These are phyloP conservation scores for Hycleus cichorii DNA, from an alignment of 1,140 invertebrate species.

Conservation along the genomic window DNA sequence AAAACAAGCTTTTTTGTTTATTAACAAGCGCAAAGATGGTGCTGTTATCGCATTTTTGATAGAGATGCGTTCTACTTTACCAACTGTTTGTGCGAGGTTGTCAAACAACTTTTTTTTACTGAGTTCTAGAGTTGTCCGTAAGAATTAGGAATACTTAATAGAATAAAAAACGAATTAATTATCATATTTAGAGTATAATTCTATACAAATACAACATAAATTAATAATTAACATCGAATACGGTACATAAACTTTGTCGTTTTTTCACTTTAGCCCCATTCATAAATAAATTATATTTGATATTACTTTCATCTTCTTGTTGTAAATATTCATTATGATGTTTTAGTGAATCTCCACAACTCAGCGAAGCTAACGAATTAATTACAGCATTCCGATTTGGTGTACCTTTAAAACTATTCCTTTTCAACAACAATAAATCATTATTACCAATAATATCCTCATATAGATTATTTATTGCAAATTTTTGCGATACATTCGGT, in stretches of 20 bases:
- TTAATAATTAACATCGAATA: constrained; percentile 23
- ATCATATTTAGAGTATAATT: no score
- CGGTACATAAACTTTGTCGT: constrained; percentile 16
- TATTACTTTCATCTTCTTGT: constrained; percentile 8
- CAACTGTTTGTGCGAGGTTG: no score
- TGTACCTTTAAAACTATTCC: constrained; percentile 18
- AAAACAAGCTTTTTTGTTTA: no score
- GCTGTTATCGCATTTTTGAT: no score
- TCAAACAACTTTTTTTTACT: no score
- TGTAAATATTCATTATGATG: not conserved
- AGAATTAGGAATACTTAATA: no score
- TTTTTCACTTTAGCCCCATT: constrained; percentile 14
- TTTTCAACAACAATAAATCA: not conserved
- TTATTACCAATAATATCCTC: constrained; percentile 12
- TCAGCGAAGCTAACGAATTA: constrained; percentile 12
- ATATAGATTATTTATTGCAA: constrained; percentile 17
- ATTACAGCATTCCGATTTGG: constrained; percentile 16
- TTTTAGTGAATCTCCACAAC: no score
- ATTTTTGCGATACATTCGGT: constrained; percentile 14
- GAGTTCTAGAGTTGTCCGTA: no score
- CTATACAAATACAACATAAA: no score
- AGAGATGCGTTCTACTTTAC: no score
- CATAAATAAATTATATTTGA: constrained; percentile 18
- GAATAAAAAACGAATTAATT: no score
- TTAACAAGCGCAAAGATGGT: no score